A percentile compares a stretch with the other conserved stretches of the same genome.
Conservation (phyloP, 2,113 vertebrate species). For the Corynorhinus townsendii region DNA sequence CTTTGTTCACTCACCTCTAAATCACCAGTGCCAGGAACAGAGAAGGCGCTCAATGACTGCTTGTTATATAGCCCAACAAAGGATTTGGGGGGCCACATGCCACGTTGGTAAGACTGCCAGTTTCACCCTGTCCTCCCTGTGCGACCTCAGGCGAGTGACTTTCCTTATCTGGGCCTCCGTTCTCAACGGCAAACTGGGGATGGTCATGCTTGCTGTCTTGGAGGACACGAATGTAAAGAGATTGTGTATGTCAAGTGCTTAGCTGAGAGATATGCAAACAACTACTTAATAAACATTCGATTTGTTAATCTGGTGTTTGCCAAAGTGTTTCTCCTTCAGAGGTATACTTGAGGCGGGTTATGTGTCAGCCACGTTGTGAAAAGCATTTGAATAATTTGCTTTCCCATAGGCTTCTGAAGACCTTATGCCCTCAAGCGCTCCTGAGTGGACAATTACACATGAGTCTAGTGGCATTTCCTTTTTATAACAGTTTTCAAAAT, state of each 20-base stretch:
- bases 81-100: not conserved
- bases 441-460: not conserved
- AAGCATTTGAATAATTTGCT: not conserved
- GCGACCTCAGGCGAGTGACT: not conserved
- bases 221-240: not conserved
- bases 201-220: not conserved
- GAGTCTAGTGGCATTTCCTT: not conserved
- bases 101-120: not conserved
- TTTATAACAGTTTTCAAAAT: not conserved
- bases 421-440: not conserved
- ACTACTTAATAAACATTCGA: slow-evolving; percentile 37
- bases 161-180: not conserved
- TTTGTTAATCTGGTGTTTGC: not conserved
- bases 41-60: not conserved
- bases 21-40: not conserved
- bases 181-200: not conserved
- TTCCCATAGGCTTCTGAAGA: not conserved
- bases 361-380: not conserved
- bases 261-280: not conserved
- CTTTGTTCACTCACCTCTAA: not conserved
- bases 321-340: not conserved
- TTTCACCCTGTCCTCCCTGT: not conserved
- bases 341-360: not conserved
- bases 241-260: not conserved
- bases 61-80: not conserved